Base-by-base conservation (phyloP, 2,113 vertebrate species). In the Neolamprologus caudopunctatus region DNA sequence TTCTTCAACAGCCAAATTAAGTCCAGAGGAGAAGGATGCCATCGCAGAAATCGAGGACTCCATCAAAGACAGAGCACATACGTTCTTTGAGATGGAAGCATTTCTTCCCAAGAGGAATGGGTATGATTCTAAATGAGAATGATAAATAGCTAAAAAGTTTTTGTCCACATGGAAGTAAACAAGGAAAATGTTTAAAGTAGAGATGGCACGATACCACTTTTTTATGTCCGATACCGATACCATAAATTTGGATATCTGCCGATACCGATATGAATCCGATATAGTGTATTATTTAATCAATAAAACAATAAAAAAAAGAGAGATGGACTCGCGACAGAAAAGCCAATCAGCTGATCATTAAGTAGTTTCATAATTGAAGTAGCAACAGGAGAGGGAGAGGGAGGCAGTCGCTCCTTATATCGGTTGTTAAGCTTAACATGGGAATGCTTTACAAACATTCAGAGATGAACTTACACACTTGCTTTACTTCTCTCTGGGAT, bases 61-160 rank as follows among this genome's bases (percentile, higher is more conserved):
- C 47, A 98, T 99, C 19, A 98, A 96, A 85, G 97, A 98, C 63
- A 94, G 97, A 85, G 95, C 96, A 26, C 95, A 96, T 0, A 92
- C 97, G 5, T 99, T 99, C 94, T 98, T 97, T 3, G 99, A 99
- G 91, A 99, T 99, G 99, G 99, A 99, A 86, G 97, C 98, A 35
- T 99, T 99, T 68, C 95, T 99, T 88, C 99, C 99, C 35, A 98
- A 99, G 96, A 98, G 98, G 93, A 99, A 99, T 0, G 98, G 98
- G 98, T 99, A 88, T 33, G 87, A 31, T n/a, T 45, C 37, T 47
- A 47, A 45, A 26, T 28, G 8, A 73, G 13, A 73, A 73, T 17
- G 40, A 11, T 47, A 7, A 73, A 73, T 11, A 5, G 68, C 68
- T 45, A 26, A 0, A 31, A 33, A 8, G 0, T 8, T 26, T 73